Evolutionary conservation across 2,888 invertebrate genomes (phyloP), one percentile per base, ranked within the genome.

Genomic region (Nymphalis polychloros): DNA sequence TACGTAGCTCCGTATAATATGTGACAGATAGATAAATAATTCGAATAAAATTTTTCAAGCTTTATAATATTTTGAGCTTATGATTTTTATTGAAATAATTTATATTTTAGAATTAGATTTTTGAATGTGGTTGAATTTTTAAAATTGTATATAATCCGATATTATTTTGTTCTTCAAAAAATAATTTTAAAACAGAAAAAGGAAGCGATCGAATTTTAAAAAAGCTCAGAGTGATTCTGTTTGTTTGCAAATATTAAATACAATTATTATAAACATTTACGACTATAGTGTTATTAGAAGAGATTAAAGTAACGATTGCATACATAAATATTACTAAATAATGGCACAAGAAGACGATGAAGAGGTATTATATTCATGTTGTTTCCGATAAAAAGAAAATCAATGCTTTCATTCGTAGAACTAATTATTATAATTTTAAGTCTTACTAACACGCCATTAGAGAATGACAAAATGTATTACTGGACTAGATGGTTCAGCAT

Each of bases 281-380:
- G 13, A 10, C 41, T 13, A 4, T 41, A 13, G 13, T 10, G 20
- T 16, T 20, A 52, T 20, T 13, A 20, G 13, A 20, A 23, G 13
- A 13, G 5, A 10, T 20, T 52, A 31, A 6, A 31, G 27, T 31
- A 31, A 19, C 13, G 13, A 47, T 47, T 53, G 46, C 27, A 6
- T 31, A 6, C 6, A 6, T 31, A 31, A 31, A 6, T 31, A 6
- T 53, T 63, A 63, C 1, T 41, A 7, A 48, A 49, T 35, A 52
- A 81, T 80, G 80, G 80, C 83, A 5, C 78, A 79, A 62, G 82
- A 84, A 63, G 84, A 85, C 20, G 85, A 85, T 52, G 85, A 86
- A 59, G 86, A 84, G 78, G 85, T 82, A 79, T 46, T 46, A 41
- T 55, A 46, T 27, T 62, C 17, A 20, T 7, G 8, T 23, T 19